Evolutionary conservation across 2,888 invertebrate genomes (phyloP).

Genomic region (Conistra vaccinii): DNA sequence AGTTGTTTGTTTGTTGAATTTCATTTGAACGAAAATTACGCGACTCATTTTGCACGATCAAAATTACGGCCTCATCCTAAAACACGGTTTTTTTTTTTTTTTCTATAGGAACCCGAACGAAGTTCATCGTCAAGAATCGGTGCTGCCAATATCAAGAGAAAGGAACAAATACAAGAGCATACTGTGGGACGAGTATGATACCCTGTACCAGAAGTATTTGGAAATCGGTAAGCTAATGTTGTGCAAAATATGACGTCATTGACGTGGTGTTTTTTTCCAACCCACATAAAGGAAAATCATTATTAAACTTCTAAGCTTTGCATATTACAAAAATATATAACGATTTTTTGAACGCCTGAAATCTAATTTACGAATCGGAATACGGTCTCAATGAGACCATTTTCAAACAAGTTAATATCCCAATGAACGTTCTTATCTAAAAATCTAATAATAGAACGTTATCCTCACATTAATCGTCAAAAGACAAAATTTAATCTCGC

Average conservation of each 20-base stretch:
- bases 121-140: conserved; percentile 94
- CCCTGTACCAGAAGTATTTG: conserved; percentile 97
- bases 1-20: not conserved
- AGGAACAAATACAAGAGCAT: conserved; percentile 95
- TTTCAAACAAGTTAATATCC: conserved; percentile 25
- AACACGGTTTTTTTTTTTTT: conserved; percentile 14
- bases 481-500: conserved; percentile 71
- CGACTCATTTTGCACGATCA: not conserved
- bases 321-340: not conserved
- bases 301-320: not conserved
- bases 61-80: not conserved
- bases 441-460: conserved; percentile 48
- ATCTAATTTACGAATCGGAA: conserved; percentile 28
- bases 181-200: conserved; percentile 98
- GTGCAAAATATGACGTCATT: not conserved
- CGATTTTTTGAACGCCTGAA: not conserved
- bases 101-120: conserved; percentile 95
- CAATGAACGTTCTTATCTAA: conserved; percentile 28
- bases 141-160: conserved; percentile 95
- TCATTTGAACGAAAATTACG: not conserved
- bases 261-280: not conserved
- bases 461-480: conserved; percentile 62
- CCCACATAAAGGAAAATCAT: not conserved
- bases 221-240: conserved; percentile 95
- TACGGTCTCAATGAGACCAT: not conserved